Conservation (phyloP, 2,888 invertebrate genomes). For the Lycocerus yunnanus region DNA sequence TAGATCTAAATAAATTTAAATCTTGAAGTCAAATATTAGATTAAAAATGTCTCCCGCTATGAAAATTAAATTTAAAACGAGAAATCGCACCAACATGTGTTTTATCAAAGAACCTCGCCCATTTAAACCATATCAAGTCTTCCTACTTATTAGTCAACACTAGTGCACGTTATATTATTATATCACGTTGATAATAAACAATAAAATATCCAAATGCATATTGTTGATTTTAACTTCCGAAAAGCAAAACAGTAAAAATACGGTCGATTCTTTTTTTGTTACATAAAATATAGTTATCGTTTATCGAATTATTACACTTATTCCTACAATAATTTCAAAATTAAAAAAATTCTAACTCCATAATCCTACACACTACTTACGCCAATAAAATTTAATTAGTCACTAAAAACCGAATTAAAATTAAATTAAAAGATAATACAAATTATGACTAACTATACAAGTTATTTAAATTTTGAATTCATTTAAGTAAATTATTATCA, state of each 20-base stretch:
- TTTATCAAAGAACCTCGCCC: not conserved
- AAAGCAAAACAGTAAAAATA: not conserved
- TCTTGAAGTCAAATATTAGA: not conserved
- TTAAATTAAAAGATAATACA: not conserved
- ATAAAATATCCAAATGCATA: not conserved
- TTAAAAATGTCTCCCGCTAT: not conserved
- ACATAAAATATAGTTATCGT: not conserved
- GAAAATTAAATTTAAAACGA: not conserved
- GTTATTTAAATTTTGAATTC: not conserved
- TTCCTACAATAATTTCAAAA: not conserved
- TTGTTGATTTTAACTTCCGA: not conserved
- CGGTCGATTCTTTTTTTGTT: not conserved
- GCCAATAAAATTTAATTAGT: not conserved
- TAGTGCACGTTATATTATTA: not conserved
- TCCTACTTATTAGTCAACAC: conserved; percentile 1
- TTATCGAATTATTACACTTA: not conserved
- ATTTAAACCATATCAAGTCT: conserved; percentile 1
- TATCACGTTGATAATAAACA: not conserved
- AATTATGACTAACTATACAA: not conserved
- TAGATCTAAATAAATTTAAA: not conserved
- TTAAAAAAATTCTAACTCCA: not conserved
- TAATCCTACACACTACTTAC: not conserved
- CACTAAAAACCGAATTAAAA: not conserved
- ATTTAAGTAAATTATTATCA: not conserved
- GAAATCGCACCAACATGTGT: not conserved